A percentile compares a stretch with the other conserved stretches of the same genome.
These are phyloP conservation scores for Anguilla megastoma DNA, from an alignment of 2,797 vertebrate genomes.

Conservation along the genomic window DNA sequence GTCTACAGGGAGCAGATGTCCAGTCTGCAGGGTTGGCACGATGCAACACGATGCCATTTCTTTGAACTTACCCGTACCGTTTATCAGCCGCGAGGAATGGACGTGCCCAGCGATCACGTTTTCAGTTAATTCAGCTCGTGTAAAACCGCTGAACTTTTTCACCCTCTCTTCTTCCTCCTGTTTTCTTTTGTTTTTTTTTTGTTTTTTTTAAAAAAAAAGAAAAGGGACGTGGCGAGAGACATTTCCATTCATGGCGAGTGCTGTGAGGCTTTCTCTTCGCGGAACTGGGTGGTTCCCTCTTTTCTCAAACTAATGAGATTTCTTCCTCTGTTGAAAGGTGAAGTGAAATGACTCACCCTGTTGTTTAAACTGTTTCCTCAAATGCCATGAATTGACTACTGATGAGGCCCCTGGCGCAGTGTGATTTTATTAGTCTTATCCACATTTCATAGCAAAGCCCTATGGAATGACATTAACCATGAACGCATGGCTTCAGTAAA, in stretches of 20 bases:
- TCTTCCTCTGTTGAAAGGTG: conserved; percentile 6
- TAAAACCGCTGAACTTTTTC: not conserved
- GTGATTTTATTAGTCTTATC: conserved; percentile 3
- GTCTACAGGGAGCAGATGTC: not conserved
- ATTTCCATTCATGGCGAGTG: not conserved
- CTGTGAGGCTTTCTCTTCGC: not conserved
- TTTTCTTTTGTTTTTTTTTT: not conserved
- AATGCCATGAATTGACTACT: conserved; percentile 18
- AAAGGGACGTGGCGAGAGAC: not conserved
- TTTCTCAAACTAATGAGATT: conserved; percentile 24
- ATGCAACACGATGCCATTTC: not conserved
- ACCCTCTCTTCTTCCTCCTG: not conserved
- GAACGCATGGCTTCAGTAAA: not conserved
- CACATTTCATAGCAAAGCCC: not conserved
- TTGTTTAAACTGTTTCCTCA: conserved; percentile 6
- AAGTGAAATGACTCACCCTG: conserved; percentile 19
- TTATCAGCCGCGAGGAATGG: not conserved
- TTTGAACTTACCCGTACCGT: not conserved
- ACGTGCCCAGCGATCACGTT: not conserved
- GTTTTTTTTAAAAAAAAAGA: not conserved
- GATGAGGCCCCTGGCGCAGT: not conserved
- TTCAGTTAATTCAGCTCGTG: not conserved
- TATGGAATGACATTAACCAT: not conserved
- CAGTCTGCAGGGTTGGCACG: not conserved
- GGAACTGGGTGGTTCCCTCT: not conserved